Evolutionary conservation across 2,797 vertebrate species (phyloP), one percentile per base, ranked within the genome.

Genomic region (Chiroxiphia lanceolata): DNA sequence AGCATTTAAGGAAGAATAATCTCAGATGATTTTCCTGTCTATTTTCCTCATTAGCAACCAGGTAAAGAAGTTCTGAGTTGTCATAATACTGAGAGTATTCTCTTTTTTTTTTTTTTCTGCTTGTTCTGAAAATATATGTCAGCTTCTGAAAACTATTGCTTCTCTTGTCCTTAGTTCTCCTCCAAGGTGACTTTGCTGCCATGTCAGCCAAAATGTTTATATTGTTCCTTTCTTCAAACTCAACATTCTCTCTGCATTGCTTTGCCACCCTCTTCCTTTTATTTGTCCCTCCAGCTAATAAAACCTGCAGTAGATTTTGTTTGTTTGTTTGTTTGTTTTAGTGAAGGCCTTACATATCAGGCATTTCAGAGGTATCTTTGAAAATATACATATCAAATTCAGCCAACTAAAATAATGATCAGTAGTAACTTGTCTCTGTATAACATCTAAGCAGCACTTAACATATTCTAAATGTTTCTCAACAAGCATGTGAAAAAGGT

Each of bases 1-100:
- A 89, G 22, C 54, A 65, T 92, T 94, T 68, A 79, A 83, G 80
- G 88, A 92, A 96, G 70, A 93, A 65, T 75, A 87, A 88, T 60
- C 83, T 85, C 53, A 79, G 36, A 75, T 60, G 6, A 67, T 85
- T 94, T 81, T 95, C 87, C 89, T 89, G 64, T 72, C 82, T 92
- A 2, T 89, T 87, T 94, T 90, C 40, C 75, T 90, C 36, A 44
- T 75, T 72, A 64, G 42, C 70, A 83, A 50, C 31, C 77, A 81
- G 61, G 51, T 93, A 68, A 85, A 90, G 64, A 64, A 75, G 11
- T 48, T 64, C 34, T 59, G 56, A 81, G 65, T 89, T 88, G 47
- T 86, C 84, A 65, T 87, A 71, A 48, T 47, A 63, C 45, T 90
- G 63, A 72, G 40, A 74, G 21, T 65, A 34, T 83, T 94, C 76